A percentile compares a stretch with the other conserved stretches of the same genome.
Conservation (phyloP, 2,888 invertebrate species). For the Drosophila aldrichi region DNA sequence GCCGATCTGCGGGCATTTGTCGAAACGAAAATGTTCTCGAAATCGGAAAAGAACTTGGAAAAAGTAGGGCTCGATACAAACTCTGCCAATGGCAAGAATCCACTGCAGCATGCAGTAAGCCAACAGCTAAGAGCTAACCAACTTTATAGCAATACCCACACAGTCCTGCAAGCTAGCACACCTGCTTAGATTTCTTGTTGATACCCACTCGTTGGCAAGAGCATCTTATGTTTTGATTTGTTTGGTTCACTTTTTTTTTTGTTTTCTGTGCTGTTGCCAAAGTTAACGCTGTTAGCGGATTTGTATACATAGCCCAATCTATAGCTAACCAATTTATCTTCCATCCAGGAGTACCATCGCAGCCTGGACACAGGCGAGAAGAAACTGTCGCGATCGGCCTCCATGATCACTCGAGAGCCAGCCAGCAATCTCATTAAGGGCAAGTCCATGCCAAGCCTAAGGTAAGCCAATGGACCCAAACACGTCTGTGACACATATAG, state of each 20-base stretch:
- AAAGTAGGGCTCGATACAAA: conserved; percentile 91
- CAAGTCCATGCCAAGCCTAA: conserved; percentile 98
- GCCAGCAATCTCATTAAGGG: conserved; percentile 94
- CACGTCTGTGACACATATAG: neutral
- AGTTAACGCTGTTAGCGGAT: conserved; percentile 33
- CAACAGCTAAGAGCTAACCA: conserved; percentile 47
- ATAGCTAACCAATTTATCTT: neutral
- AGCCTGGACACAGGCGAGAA: conserved; percentile 93
- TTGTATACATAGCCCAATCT: neutral
- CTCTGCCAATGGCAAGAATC: conserved; percentile 86
- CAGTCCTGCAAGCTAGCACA: conserved; percentile 35
- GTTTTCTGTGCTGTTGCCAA: conserved; percentile 23
- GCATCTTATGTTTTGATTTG: neutral
- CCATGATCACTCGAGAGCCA: conserved; percentile 88
- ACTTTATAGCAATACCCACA: conserved; percentile 18
- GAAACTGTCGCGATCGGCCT: conserved; percentile 90
- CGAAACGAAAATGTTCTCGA: conserved; percentile 95
- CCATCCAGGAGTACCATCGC: conserved; percentile 90
- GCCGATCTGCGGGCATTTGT: conserved; percentile 96
- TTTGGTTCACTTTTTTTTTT: neutral
- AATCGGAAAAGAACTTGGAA: conserved; percentile 95
- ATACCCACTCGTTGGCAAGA: neutral
- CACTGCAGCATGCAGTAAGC: conserved; percentile 89
- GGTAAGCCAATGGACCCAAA: conserved; percentile 86
- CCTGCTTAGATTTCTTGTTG: conserved; percentile 21